Evolutionary conservation across 2,888 invertebrate species (phyloP).

Genomic region (Spatulosminthurus flaviceps): DNA sequence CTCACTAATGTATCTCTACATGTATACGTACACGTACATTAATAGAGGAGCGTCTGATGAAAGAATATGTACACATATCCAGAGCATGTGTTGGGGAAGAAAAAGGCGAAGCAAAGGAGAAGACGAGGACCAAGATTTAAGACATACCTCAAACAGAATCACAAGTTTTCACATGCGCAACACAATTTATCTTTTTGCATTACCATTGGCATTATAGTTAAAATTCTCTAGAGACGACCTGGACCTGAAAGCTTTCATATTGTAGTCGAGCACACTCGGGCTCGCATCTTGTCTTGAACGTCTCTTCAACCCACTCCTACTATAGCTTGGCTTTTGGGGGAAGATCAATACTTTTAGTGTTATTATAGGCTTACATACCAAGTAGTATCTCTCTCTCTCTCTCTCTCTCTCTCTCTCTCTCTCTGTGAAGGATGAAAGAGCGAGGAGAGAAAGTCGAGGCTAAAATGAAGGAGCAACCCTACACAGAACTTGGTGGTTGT

Average conservation of each 20-base stretch:
- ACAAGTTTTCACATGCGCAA: slow-evolving; percentile 45
- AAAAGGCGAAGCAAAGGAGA: too few species aligned
- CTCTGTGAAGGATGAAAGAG: neutral
- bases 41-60: neutral
- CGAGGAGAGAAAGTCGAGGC: slow-evolving; percentile 15
- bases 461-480: slow-evolving; percentile 1
- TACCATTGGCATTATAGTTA: slow-evolving; percentile 39
- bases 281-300: slow-evolving; percentile 15
- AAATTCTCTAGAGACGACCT: slow-evolving; percentile 39
- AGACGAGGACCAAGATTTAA: slow-evolving; percentile 16
- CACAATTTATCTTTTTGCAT: slow-evolving; percentile 44
- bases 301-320: too few species aligned
- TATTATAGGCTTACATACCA: slow-evolving; percentile 30
- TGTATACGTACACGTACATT: neutral
- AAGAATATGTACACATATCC: too few species aligned
- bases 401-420: too few species aligned
- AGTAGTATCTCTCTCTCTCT: neutral
- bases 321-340: neutral
- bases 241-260: slow-evolving; percentile 30
- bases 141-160: slow-evolving; percentile 34
- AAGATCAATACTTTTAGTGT: slow-evolving; percentile 47
- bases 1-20: too few species aligned
- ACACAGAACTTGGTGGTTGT: neutral
- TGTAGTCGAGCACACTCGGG: slow-evolving; percentile 16
- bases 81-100: too few species aligned